Percentiles rank a stretch among this genome's conserved stretches.
These are phyloP conservation scores for Smithornis capensis DNA, from an alignment of 2,113 vertebrate species.

Conservation along the genomic window DNA sequence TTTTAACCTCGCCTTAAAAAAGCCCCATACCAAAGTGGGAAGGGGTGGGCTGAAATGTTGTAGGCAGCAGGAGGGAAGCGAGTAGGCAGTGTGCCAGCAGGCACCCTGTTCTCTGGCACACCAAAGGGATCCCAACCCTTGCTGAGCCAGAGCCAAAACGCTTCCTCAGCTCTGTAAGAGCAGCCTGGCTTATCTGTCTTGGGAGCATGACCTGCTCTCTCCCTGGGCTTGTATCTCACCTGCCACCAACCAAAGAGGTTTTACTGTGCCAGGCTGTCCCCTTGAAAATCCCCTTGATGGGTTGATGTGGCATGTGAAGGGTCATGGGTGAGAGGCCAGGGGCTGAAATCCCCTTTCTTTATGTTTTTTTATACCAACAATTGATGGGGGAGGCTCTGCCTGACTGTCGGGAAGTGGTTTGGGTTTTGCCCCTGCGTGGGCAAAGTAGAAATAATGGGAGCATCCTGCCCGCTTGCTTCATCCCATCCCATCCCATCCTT, in stretches of 20 bases:
- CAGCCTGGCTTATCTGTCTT: background rate
- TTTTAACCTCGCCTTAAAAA: background rate
- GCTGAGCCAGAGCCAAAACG: background rate
- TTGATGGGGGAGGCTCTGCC: accelerated
- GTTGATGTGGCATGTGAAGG: accelerated
- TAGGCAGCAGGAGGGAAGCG: background rate
- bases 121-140: accelerated
- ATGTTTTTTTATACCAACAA: background rate
- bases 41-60: background rate
- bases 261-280: background rate
- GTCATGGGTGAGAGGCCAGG: accelerated
- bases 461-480: background rate
- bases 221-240: background rate
- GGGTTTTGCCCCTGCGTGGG: accelerated
- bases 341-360: background rate
- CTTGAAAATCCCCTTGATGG: background rate
- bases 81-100: accelerated
- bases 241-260: background rate
- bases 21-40: accelerated
- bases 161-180: background rate
- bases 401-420: accelerated
- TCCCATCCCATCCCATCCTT: background rate
- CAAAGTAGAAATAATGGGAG: background rate
- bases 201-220: background rate
- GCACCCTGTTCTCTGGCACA: background rate